Evolutionary conservation across 1,140 invertebrate genomes (phyloP).

Genomic region (Brachionus koreanus): DNA sequence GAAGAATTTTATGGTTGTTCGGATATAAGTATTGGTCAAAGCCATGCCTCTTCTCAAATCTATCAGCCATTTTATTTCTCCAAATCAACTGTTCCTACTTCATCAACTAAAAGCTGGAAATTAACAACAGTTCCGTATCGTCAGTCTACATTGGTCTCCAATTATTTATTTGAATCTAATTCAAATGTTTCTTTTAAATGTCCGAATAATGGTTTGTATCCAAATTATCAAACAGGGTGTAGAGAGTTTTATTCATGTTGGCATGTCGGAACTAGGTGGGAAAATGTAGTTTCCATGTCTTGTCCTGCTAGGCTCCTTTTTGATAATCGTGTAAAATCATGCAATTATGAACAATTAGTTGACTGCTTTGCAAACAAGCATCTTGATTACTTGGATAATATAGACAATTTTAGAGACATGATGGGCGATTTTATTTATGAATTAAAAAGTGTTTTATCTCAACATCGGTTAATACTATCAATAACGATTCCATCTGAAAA

Average conservation of each 20-base stretch:
- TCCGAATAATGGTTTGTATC: constrained; percentile 24
- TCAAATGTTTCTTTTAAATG: constrained; percentile 34
- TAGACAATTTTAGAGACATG: not conserved
- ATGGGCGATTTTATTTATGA: constrained; percentile 12
- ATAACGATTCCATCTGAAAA: not conserved
- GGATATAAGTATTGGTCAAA: not conserved
- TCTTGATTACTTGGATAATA: constrained; percentile 10
- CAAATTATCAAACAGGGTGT: constrained; percentile 4
- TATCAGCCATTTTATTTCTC: not conserved
- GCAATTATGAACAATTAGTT: constrained; percentile 10
- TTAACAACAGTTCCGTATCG: not conserved
- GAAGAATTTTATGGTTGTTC: constrained; percentile 46
- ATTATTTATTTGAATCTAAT: not conserved
- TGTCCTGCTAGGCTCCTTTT: constrained; percentile 9
- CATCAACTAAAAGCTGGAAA: not conserved
- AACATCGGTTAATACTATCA: not conserved
- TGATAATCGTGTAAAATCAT: not conserved
- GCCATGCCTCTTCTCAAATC: not conserved
- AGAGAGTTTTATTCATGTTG: constrained; percentile 18
- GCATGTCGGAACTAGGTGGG: constrained; percentile 35
- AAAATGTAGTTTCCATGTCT: constrained; percentile 24
- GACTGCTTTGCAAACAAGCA: not conserved
- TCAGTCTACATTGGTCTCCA: not conserved
- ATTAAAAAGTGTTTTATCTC: not conserved
- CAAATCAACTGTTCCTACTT: not conserved